phyloP scores from a whole-genome alignment of 1,140 invertebrate genomes.

The Drosophila bifasciata region DNA sequence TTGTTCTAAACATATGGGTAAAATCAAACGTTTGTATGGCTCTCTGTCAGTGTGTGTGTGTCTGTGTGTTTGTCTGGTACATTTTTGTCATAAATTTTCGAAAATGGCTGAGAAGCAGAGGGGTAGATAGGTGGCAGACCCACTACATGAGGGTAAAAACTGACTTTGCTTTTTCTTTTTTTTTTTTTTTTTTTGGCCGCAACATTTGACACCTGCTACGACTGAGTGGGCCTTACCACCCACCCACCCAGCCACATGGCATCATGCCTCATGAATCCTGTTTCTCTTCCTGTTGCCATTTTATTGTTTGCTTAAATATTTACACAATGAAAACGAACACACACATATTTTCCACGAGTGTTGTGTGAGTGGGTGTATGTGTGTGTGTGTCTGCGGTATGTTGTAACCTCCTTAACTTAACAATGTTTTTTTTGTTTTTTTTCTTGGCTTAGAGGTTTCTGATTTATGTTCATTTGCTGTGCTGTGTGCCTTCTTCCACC shows the following conservation, averaged over 20 bases:
- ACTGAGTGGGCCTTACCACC: conserved; percentile 31
- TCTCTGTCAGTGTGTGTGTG: conserved; percentile 3
- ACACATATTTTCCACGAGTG: conserved; percentile 46
- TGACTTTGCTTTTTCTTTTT: conserved; percentile 61
- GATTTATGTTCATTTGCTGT: conserved; percentile 65
- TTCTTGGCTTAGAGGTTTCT: conserved; percentile 55
- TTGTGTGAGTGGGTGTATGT: background rate
- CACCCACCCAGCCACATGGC: background rate
- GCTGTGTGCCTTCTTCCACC: conserved; percentile 27
- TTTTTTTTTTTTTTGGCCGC: conserved; percentile 67
- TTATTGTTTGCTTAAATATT: conserved; percentile 82
- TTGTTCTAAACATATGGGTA: conserved; percentile 58
- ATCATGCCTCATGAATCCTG: no score
- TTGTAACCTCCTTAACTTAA: conserved; percentile 24
- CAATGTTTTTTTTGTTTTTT: conserved; percentile 29
- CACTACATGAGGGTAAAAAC: conserved; percentile 21
- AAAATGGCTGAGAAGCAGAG: background rate
- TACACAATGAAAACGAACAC: conserved; percentile 77
- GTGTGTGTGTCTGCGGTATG: conserved; percentile 34
- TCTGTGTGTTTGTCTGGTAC: conserved; percentile 43
- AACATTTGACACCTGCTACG: conserved; percentile 79
- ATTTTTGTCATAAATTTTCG: conserved; percentile 68
- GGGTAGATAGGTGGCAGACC: background rate
- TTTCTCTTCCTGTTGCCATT: conserved; percentile 43
- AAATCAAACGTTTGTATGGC: conserved; percentile 58